Evolutionary conservation across 1,140 invertebrate species (phyloP).

Genomic region (Rhagoletis pomonella): DNA sequence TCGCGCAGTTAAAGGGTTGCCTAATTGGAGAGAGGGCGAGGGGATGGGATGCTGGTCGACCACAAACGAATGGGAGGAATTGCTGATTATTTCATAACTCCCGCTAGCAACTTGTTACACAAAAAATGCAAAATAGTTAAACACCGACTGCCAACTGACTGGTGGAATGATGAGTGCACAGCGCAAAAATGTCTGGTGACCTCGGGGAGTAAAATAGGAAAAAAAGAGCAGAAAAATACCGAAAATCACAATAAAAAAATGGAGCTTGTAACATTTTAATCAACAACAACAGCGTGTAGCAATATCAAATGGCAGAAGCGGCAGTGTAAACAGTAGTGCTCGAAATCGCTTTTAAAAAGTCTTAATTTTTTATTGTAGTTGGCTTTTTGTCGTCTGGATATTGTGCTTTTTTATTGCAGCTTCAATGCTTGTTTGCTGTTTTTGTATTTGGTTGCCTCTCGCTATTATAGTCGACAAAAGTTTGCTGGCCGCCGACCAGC

Average conservation of each 20-base stretch:
- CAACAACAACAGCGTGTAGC: background rate
- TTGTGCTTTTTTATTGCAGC: background rate
- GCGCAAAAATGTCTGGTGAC: background rate
- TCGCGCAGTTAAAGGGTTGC: background rate
- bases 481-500: background rate
- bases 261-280: background rate
- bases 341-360: conserved; percentile 24
- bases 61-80: background rate
- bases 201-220: no score
- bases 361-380: conserved; percentile 8
- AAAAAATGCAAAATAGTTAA: background rate
- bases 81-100: conserved; percentile 56
- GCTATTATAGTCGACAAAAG: background rate
- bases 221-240: background rate
- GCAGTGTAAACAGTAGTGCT: conserved; percentile 9
- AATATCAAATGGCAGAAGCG: background rate
- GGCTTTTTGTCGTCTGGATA: background rate
- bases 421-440: background rate
- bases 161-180: background rate
- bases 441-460: background rate
- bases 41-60: no score
- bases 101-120: conserved; percentile 53
- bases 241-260: background rate
- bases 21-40: background rate
- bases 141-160: background rate